Conservation (phyloP, 2,888 invertebrate species). For the Nephrotoma guestfalica region DNA sequence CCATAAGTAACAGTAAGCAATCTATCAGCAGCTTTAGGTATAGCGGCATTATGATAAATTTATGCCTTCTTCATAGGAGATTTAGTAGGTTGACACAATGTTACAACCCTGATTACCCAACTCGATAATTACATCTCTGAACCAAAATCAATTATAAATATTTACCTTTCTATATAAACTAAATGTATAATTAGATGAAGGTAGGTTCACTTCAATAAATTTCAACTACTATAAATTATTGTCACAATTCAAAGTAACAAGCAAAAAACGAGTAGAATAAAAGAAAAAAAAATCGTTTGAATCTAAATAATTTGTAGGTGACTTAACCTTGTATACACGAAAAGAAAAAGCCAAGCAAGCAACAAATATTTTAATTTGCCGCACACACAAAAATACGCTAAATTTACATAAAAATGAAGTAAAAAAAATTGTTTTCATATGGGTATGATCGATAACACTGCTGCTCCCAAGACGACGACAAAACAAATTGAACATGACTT, state of each 20-base stretch:
- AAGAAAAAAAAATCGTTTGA: neutral
- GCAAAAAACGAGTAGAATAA: no score
- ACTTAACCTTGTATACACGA: neutral
- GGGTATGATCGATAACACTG: neutral
- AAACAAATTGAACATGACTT: neutral
- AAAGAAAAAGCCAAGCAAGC: neutral
- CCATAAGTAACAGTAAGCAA: no score
- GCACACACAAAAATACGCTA: neutral
- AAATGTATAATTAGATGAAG: neutral
- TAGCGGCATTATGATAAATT: no score
- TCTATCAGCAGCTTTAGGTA: no score
- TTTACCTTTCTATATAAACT: no score
- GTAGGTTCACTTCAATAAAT: neutral
- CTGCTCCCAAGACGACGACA: neutral
- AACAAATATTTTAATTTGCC: neutral
- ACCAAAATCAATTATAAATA: no score
- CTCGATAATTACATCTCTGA: no score
- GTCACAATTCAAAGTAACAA: neutral
- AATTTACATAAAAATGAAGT: neutral
- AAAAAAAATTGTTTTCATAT: neutral
- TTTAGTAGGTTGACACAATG: no score
- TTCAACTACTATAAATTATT: neutral
- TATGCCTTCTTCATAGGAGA: no score
- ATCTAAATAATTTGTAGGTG: neutral
- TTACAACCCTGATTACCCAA: no score